These are phyloP conservation scores for Chlorocebus sabaeus DNA, from an alignment of 2,113 vertebrate genomes.

Conservation along the genomic window DNA sequence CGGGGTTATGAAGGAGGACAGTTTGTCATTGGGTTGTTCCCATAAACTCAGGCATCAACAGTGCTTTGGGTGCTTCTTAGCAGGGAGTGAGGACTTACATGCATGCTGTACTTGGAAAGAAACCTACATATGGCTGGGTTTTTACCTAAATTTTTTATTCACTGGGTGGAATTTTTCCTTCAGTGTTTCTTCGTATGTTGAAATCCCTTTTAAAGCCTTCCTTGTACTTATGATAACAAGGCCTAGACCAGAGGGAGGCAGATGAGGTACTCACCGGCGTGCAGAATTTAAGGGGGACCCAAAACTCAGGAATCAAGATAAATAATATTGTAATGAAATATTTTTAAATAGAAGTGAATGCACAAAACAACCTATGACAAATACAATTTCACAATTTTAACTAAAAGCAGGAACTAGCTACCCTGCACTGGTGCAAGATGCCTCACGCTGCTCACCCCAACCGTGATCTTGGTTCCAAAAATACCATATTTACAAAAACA, in stretches of 20 bases:
- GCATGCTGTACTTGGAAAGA: neutral
- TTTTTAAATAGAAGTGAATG: neutral
- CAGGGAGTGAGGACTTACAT: neutral
- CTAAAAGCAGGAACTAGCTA: neutral
- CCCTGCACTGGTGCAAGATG: neutral
- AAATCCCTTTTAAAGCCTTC: conserved; percentile 60
- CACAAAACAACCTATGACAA: neutral
- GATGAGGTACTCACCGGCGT: neutral
- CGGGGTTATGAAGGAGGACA: conserved; percentile 46
- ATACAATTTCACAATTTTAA: neutral
- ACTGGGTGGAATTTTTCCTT: conserved; percentile 39
- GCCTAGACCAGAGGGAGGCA: neutral
- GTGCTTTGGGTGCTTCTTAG: neutral
- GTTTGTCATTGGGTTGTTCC: conserved; percentile 61
- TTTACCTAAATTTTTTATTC: conserved; percentile 45
- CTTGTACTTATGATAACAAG: conserved; percentile 53
- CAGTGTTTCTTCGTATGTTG: conserved; percentile 39
- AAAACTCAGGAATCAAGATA: neutral
- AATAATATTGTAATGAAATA: neutral
- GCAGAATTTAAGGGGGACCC: neutral
- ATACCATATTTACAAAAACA: conserved; percentile 36
- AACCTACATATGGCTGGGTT: neutral
- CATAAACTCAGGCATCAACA: conserved; percentile 33
- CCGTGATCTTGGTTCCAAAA: neutral
- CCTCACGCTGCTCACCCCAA: neutral